phyloP scores from a whole-genome alignment of 1,140 invertebrate species.

The Eriosoma lanigerum region DNA sequence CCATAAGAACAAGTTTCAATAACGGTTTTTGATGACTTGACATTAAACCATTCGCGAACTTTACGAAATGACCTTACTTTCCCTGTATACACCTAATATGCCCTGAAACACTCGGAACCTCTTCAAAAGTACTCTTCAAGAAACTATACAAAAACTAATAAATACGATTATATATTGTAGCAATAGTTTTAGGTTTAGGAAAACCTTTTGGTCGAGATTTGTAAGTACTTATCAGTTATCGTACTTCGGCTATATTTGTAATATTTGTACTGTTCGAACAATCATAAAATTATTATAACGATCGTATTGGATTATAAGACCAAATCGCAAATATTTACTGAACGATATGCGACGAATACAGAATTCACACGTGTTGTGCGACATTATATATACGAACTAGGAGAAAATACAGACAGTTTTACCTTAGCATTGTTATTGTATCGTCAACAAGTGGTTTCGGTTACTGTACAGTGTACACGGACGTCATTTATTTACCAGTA shows the following conservation, averaged over 20 bases:
- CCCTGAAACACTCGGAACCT: not conserved
- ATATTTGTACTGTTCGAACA: too few species aligned
- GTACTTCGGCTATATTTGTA: too few species aligned
- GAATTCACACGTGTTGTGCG: not conserved
- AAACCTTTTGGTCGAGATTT: too few species aligned
- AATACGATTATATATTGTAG: too few species aligned
- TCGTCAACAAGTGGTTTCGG: slow-evolving; percentile 39
- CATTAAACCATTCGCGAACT: not conserved
- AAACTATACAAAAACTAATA: not conserved
- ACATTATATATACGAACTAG: not conserved
- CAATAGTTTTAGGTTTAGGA: too few species aligned
- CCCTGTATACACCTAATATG: slow-evolving; percentile 6
- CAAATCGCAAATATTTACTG: not conserved
- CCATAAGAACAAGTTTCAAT: not conserved
- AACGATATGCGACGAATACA: not conserved
- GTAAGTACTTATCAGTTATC: too few species aligned
- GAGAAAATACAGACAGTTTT: not conserved
- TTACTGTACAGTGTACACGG: not conserved
- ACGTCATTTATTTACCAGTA: not conserved
- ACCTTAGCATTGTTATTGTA: slow-evolving; percentile 13
- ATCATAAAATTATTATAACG: too few species aligned
- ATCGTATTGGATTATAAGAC: too few species aligned
- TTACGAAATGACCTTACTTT: not conserved
- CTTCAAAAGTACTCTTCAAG: not conserved
- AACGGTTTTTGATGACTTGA: not conserved